phyloP scores from a whole-genome alignment of 2,113 vertebrate genomes.

The Xerus inauris region DNA sequence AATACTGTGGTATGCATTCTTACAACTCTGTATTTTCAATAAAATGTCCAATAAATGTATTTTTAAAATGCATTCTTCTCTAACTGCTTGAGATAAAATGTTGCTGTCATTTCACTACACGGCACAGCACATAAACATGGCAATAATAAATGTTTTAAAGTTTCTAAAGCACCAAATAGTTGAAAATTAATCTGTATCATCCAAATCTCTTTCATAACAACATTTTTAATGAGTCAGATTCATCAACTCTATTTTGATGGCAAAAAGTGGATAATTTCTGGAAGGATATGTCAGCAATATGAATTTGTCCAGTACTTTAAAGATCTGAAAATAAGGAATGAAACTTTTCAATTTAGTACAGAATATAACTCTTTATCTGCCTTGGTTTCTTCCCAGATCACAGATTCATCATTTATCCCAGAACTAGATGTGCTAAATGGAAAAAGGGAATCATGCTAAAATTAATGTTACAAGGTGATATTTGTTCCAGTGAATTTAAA shows the following conservation, averaged over 20 bases:
- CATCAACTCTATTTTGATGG: constrained; percentile 62
- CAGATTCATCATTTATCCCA: constrained; percentile 71
- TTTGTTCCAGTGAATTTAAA: constrained; percentile 70
- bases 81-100: constrained; percentile 78
- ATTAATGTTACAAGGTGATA: constrained; percentile 60
- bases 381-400: constrained; percentile 54
- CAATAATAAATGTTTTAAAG: constrained; percentile 74
- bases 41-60: constrained; percentile 76
- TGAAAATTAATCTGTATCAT: constrained; percentile 75
- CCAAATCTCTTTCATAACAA: constrained; percentile 64
- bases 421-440: constrained; percentile 51
- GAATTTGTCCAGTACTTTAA: constrained; percentile 51
- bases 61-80: constrained; percentile 72
- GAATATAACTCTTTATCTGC: constrained; percentile 67
- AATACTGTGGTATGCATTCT: constrained; percentile 73
- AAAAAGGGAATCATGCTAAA: constrained; percentile 62
- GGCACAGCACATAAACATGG: constrained; percentile 61
- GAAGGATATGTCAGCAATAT: constrained; percentile 49
- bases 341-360: constrained; percentile 69
- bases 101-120: constrained; percentile 70
- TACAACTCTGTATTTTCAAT: constrained; percentile 64
- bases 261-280: constrained; percentile 69
- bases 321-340: constrained; percentile 52
- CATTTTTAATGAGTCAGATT: constrained; percentile 70
- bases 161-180: constrained; percentile 57